Percentiles rank a stretch among this genome's conserved stretches.
These are phyloP conservation scores for Mylabris phalerata DNA, from an alignment of 1,140 invertebrate genomes.

Conservation along the genomic window DNA sequence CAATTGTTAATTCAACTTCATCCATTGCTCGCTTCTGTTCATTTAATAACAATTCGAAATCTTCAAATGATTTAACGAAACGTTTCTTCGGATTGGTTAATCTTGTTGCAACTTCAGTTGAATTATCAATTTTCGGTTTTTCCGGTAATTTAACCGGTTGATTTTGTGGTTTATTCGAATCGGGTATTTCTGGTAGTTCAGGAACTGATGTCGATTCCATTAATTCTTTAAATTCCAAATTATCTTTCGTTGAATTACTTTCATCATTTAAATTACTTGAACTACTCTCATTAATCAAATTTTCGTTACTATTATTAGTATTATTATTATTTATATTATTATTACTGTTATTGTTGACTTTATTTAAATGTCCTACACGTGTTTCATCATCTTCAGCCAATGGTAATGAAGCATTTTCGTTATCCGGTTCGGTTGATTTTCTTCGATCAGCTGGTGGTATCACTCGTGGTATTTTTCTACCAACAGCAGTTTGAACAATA, in stretches of 20 bases:
- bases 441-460: slow-evolving; percentile 34
- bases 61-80: slow-evolving; percentile 40
- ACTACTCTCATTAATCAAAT: slow-evolving; percentile 4
- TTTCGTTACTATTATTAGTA: not conserved
- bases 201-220: slow-evolving; percentile 51
- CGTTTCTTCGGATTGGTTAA: slow-evolving; percentile 37
- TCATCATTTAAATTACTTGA: not conserved
- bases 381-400: slow-evolving; percentile 7
- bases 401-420: slow-evolving; percentile 20
- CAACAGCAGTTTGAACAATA: slow-evolving; percentile 38
- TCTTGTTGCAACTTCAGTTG: slow-evolving; percentile 26
- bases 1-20: slow-evolving; percentile 4
- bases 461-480: slow-evolving; percentile 44
- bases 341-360: slow-evolving; percentile 2
- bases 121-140: slow-evolving; percentile 21
- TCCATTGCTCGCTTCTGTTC: slow-evolving; percentile 7
- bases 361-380: not conserved
- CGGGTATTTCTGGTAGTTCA: slow-evolving; percentile 41
- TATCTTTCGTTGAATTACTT: slow-evolving; percentile 29
- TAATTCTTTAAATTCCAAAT: slow-evolving; percentile 48
- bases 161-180: slow-evolving; percentile 27
- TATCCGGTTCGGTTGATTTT: slow-evolving; percentile 28
- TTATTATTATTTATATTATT: not conserved
- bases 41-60: slow-evolving; percentile 23
- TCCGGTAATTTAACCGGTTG: slow-evolving; percentile 39